Percentiles rank a stretch among this genome's conserved stretches.
Conservation (phyloP, 2,888 invertebrate genomes). For the Fragum sueziense region DNA sequence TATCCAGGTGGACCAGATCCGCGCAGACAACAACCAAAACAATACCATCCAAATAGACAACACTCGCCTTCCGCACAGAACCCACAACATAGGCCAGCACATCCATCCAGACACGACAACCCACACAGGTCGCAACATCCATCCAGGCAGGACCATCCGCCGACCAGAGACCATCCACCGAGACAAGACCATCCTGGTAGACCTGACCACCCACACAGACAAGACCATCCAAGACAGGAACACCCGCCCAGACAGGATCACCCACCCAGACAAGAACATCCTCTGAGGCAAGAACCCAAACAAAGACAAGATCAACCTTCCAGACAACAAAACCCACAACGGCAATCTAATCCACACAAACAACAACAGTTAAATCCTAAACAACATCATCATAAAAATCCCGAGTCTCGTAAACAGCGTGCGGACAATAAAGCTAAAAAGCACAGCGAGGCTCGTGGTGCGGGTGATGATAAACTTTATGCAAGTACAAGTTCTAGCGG, state of each 20-base stretch:
- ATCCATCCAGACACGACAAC: background rate
- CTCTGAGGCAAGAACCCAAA: background rate
- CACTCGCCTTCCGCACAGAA: background rate
- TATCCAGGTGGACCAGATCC: background rate
- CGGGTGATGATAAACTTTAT: slow-evolving; percentile 27
- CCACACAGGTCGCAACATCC: background rate
- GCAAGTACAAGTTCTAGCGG: slow-evolving; percentile 41
- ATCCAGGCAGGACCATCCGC: background rate
- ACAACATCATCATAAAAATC: slow-evolving; percentile 1
- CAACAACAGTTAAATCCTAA: background rate
- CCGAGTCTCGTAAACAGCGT: slow-evolving; percentile 9
- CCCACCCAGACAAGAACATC: background rate
- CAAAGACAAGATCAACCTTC: background rate
- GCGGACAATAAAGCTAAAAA: slow-evolving; percentile 10
- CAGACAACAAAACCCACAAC: background rate
- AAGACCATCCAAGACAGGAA: background rate
- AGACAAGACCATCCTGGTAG: background rate
- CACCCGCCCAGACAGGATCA: background rate
- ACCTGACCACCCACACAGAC: background rate
- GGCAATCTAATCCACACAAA: background rate
- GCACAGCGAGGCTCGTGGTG: slow-evolving; percentile 6
- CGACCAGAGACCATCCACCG: background rate
- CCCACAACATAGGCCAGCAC: background rate
- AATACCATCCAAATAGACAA: background rate
- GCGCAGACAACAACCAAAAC: background rate